A percentile compares a stretch with the other conserved stretches of the same genome.
phyloP scores from a whole-genome alignment of 2,797 vertebrate species.

The Leuciscus waleckii region DNA sequence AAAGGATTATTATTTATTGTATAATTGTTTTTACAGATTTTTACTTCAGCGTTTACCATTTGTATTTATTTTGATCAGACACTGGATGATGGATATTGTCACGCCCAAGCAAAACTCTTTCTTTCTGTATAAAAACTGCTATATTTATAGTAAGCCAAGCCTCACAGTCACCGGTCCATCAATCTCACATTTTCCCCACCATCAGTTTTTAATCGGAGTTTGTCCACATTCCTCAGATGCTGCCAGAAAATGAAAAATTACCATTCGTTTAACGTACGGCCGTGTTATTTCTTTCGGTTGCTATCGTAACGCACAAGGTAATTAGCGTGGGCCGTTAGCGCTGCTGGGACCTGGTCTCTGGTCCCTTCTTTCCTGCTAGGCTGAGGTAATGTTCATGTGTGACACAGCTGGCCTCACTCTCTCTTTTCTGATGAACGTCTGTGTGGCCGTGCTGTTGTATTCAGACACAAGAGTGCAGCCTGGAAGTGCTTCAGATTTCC shows the following conservation, averaged over 20 bases:
- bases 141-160: background rate
- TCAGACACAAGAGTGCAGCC: slow-evolving; percentile 59
- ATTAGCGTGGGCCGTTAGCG: slow-evolving; percentile 51
- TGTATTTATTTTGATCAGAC: background rate
- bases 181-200: slow-evolving; percentile 2
- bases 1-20: background rate
- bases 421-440: slow-evolving; percentile 33
- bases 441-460: slow-evolving; percentile 61
- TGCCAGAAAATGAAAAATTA: slow-evolving; percentile 33
- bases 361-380: slow-evolving; percentile 61
- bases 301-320: slow-evolving; percentile 50
- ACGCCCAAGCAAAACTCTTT: background rate
- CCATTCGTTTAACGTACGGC: slow-evolving; percentile 35
- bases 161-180: background rate
- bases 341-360: slow-evolving; percentile 54
- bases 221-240: slow-evolving; percentile 39
- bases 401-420: slow-evolving; percentile 62
- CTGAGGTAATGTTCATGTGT: slow-evolving; percentile 62
- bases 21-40: background rate
- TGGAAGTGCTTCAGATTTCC: slow-evolving; percentile 63
- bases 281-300: slow-evolving; percentile 35
- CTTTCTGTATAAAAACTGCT: background rate
- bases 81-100: background rate
- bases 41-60: background rate
- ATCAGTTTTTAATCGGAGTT: slow-evolving; percentile 39